These are phyloP conservation scores for Apotomis capreana DNA, from an alignment of 2,888 invertebrate genomes.

Conservation along the genomic window DNA sequence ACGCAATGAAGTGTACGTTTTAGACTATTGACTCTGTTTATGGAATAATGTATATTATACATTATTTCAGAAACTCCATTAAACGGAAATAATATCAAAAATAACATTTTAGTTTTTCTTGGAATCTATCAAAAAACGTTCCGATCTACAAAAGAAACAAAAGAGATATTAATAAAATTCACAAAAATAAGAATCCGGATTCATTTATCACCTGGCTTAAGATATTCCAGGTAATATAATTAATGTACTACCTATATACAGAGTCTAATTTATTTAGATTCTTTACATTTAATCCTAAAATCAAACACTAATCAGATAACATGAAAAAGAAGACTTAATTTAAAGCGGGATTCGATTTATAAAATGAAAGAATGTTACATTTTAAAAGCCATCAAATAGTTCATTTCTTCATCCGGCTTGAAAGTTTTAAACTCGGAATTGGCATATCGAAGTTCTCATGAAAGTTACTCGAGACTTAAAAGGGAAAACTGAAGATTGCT, in stretches of 20 bases:
- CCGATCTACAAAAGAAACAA: not conserved
- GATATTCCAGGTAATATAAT: conserved; percentile 9
- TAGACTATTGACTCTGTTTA: too few species aligned
- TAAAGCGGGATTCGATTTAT: not conserved
- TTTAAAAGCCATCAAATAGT: conserved; percentile 34
- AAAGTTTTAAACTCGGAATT: conserved; percentile 50
- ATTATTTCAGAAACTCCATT: too few species aligned
- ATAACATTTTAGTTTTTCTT: too few species aligned
- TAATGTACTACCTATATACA: too few species aligned
- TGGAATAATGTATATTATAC: too few species aligned
- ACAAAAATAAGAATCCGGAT: conserved; percentile 27
- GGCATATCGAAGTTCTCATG: conserved; percentile 50
- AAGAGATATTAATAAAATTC: not conserved
- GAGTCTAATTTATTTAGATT: too few species aligned
- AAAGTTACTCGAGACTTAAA: conserved; percentile 41
- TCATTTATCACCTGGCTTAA: conserved; percentile 25
- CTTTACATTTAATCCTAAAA: too few species aligned
- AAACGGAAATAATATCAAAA: too few species aligned
- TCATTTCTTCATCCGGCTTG: conserved; percentile 47
- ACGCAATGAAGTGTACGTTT: too few species aligned
- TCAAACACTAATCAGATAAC: too few species aligned
- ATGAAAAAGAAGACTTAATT: too few species aligned
- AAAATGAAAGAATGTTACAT: not conserved
- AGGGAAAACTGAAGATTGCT: conserved; percentile 50
- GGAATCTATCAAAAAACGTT: too few species aligned